Evolutionary conservation across 2,797 vertebrate genomes (phyloP).

Genomic region (Myioborus melanocephalus): DNA sequence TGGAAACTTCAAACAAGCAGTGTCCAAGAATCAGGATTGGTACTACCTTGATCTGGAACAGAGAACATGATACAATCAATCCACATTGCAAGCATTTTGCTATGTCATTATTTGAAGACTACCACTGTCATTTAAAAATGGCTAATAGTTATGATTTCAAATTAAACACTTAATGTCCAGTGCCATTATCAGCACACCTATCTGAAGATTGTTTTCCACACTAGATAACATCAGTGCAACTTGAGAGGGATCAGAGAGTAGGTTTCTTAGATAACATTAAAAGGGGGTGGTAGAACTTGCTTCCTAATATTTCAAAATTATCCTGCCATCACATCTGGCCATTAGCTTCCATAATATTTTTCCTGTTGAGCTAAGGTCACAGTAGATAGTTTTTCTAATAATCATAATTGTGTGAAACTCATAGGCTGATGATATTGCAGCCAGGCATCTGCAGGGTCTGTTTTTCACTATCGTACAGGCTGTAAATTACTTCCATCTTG

Average conservation of each 20-base stretch:
- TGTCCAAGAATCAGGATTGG: background rate
- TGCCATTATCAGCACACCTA: background rate
- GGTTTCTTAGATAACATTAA: background rate
- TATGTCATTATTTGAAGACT: background rate
- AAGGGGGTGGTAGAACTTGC: background rate
- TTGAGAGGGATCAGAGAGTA: background rate
- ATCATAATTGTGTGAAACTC: background rate
- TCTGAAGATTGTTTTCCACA: background rate
- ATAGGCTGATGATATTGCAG: background rate
- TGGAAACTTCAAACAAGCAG: background rate
- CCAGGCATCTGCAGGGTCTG: background rate
- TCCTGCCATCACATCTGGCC: background rate
- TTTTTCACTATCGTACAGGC: constrained; percentile 14
- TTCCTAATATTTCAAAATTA: constrained; percentile 10
- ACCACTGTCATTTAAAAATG: background rate
- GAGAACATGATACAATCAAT: background rate
- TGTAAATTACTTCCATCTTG: constrained; percentile 44
- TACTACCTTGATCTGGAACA: background rate
- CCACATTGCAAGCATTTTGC: background rate
- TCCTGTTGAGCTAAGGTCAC: background rate
- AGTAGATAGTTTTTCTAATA: background rate
- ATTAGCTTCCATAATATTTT: background rate
- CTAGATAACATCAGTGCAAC: background rate
- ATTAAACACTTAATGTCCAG: background rate
- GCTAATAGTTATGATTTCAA: background rate